Evolutionary conservation across 1,140 invertebrate genomes (phyloP), one percentile per base, ranked within the genome.

Genomic region (Heliconius congener): DNA sequence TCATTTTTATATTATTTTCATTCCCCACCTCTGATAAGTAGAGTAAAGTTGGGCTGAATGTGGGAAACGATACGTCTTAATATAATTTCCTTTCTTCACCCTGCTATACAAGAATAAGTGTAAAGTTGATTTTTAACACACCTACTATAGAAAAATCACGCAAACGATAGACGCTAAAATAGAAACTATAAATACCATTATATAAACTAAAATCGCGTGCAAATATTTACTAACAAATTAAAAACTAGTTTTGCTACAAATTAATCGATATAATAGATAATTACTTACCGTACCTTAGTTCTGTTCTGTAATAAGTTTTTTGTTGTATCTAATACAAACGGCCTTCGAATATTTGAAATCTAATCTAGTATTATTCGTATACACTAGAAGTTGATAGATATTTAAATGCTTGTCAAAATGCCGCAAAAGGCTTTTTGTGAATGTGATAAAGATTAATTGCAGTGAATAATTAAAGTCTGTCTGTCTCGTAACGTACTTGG

Each of bases 261-360:
- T 82, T 81, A 81, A 82, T 82, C 80, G 73, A 42, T 52, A 78
- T 73, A 74, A 74, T 57, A 80, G 73, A n/a, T 80, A 80, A 80
- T 46, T 46, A 16, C 4, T 46, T 46, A 46, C 42, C 13, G 16
- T 46, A 80, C 66, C 78, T 74, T 72, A 78, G 78, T 80, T 82
- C 78, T 55, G 66, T 78, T 73, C 78, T 77, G 55, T 78, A 78
- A 78, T 83, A 74, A 76, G 73, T 76, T 76, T 81, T 73, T 78
- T 79, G 79, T 81, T 83, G 76, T 73, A 70, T 70, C 72, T 77
- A 60, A 52, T 73, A 50, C 8, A 55, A 46, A 42, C 60, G 60
- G 74, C 77, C 71, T 78, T 73, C 52, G 52, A 78, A 78, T 73
- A 78, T 66, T 73, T 60, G 70, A 78, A 78, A 78, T 46, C 8